phyloP scores from a whole-genome alignment of 2,113 vertebrate species.

The Lasiurus borealis region DNA sequence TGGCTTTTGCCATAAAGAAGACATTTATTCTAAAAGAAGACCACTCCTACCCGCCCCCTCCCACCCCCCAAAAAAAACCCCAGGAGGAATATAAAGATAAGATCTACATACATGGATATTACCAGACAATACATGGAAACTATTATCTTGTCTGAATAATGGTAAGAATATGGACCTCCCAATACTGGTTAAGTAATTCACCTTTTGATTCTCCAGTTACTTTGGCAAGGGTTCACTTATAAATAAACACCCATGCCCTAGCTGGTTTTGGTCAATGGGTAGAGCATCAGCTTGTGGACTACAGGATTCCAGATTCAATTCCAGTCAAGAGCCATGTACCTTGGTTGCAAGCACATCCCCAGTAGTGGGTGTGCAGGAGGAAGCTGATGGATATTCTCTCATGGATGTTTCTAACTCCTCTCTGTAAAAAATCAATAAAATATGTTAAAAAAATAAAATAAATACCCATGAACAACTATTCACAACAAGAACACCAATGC shows the following conservation, averaged over 20 bases:
- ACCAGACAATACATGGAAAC: not conserved
- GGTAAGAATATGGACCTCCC: not conserved
- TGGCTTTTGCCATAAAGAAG: not conserved
- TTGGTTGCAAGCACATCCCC: too few relatives aligned
- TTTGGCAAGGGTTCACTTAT: not conserved
- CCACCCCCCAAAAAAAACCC: not conserved
- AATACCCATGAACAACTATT: not conserved
- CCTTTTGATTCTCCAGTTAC: not conserved
- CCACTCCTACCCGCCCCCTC: not conserved
- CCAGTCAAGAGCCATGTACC: too few relatives aligned
- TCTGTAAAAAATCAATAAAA: too few relatives aligned
- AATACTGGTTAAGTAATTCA: not conserved
- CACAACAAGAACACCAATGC: not conserved
- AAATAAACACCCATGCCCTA: not conserved
- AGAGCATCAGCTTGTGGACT: too few relatives aligned
- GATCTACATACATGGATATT: not conserved
- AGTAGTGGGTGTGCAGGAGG: too few relatives aligned
- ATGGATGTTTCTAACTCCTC: too few relatives aligned
- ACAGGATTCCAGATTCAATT: too few relatives aligned
- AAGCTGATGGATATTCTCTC: too few relatives aligned
- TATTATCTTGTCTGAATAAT: not conserved
- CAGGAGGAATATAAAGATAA: not conserved
- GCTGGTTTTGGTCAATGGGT: too few relatives aligned
- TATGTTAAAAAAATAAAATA: not conserved
- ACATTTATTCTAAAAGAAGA: not conserved